Evolutionary conservation across 2,888 invertebrate species (phyloP).

Genomic region (Neuroscelio doddi): DNA sequence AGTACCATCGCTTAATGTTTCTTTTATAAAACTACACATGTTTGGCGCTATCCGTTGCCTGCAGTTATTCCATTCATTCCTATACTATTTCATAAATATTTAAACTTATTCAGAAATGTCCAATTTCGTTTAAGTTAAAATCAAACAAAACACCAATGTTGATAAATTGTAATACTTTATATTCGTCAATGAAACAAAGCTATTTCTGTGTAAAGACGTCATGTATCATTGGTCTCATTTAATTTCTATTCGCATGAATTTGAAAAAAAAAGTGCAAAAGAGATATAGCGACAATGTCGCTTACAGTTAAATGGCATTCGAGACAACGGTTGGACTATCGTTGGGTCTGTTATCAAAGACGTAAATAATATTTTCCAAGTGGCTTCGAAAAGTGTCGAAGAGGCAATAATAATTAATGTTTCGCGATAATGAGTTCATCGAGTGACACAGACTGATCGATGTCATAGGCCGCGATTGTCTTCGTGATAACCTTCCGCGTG

Average conservation of each 20-base stretch:
- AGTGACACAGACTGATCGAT: slow-evolving; percentile 70
- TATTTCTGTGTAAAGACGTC: slow-evolving; percentile 25
- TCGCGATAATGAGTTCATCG: slow-evolving; percentile 62
- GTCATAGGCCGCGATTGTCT: slow-evolving; percentile 70
- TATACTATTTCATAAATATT: too few relatives aligned
- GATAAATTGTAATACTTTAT: slow-evolving; percentile 21
- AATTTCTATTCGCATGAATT: slow-evolving; percentile 31
- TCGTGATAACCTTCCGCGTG: slow-evolving; percentile 68
- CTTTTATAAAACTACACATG: too few relatives aligned
- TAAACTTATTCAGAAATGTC: too few relatives aligned
- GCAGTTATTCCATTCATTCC: too few relatives aligned
- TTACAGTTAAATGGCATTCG: background rate
- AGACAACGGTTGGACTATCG: slow-evolving; percentile 27
- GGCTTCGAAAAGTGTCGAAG: slow-evolving; percentile 65
- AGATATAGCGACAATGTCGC: slow-evolving; percentile 30
- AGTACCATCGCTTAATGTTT: too few relatives aligned
- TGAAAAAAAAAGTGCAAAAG: slow-evolving; percentile 10
- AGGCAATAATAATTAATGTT: slow-evolving; percentile 72
- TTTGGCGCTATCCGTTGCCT: too few relatives aligned
- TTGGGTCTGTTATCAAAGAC: slow-evolving; percentile 38
- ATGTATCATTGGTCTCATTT: slow-evolving; percentile 43
- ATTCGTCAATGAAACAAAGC: slow-evolving; percentile 38
- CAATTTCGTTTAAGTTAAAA: too few relatives aligned
- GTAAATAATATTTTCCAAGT: slow-evolving; percentile 56
- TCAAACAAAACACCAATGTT: too few relatives aligned